phyloP scores from a whole-genome alignment of 92 coral and sea anemone species.

The Bergia puertoricense region DNA sequence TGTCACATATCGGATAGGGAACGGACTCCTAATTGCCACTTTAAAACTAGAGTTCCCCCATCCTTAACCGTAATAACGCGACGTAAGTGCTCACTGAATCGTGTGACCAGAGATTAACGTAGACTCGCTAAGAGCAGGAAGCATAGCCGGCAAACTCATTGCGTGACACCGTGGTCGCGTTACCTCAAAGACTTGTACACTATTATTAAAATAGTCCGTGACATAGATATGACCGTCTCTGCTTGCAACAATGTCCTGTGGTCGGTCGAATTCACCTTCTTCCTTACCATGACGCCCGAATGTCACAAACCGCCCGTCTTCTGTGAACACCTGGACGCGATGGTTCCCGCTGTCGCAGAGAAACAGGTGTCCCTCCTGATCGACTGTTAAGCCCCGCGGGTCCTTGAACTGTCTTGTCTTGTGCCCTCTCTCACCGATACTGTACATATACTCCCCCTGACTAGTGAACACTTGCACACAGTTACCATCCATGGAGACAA shows the following conservation, averaged over 20 bases:
- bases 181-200: slow-evolving; percentile 59
- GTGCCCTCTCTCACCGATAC: slow-evolving; percentile 59
- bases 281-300: slow-evolving; percentile 70
- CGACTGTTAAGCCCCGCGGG: slow-evolving; percentile 76
- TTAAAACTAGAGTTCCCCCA: too few relatives aligned
- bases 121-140: slow-evolving; percentile 9
- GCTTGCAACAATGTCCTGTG: slow-evolving; percentile 67
- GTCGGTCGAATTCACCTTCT: slow-evolving; percentile 73
- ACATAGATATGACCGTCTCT: slow-evolving; percentile 65
- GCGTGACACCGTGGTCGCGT: slow-evolving; percentile 22
- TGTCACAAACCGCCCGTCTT: slow-evolving; percentile 66
- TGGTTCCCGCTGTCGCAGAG: slow-evolving; percentile 87
- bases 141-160: slow-evolving; percentile 30
- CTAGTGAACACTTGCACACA: slow-evolving; percentile 69
- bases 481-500: slow-evolving; percentile 67
- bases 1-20: not conserved
- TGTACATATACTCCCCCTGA: slow-evolving; percentile 65
- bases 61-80: not conserved
- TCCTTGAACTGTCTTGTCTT: slow-evolving; percentile 64
- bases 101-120: slow-evolving; percentile 9
- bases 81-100: not conserved
- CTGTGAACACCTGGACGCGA: slow-evolving; percentile 71
- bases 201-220: slow-evolving; percentile 71
- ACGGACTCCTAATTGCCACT: not conserved
- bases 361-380: slow-evolving; percentile 59